phyloP scores from a whole-genome alignment of 2,113 vertebrate species.

The Mustelus asterias region DNA sequence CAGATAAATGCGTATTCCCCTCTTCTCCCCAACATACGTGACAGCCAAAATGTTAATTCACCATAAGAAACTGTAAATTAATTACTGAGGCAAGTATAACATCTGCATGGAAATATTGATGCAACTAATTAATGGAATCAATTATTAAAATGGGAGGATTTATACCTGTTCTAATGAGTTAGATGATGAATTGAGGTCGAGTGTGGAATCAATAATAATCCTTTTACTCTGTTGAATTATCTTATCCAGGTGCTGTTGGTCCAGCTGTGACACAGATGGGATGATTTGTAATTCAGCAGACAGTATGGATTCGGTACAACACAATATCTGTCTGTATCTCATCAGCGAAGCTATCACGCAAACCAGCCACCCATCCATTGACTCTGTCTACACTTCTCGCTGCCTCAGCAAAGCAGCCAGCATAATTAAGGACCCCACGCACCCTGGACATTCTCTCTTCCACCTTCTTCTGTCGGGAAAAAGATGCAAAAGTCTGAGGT shows the following conservation, averaged over 20 bases:
- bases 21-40: background rate
- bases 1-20: background rate
- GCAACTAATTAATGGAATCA: slow-evolving; percentile 3
- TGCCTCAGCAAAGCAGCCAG: no score
- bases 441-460: no score
- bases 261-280: slow-evolving; percentile 1
- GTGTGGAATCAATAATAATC: background rate
- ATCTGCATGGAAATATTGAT: background rate
- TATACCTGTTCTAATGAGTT: background rate
- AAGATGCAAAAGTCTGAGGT: no score
- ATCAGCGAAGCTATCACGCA: background rate
- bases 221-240: background rate
- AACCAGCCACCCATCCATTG: no score
- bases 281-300: background rate
- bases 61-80: background rate
- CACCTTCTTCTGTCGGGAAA: no score
- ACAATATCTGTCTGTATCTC: background rate
- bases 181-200: slow-evolving; percentile 3
- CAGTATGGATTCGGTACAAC: background rate
- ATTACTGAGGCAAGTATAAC: background rate
- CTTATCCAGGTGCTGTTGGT: background rate
- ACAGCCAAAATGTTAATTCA: background rate
- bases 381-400: no score
- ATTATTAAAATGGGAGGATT: background rate
- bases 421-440: no score